Evolutionary conservation across 1,140 invertebrate genomes (phyloP).

Genomic region (Microplitis mediator): DNA sequence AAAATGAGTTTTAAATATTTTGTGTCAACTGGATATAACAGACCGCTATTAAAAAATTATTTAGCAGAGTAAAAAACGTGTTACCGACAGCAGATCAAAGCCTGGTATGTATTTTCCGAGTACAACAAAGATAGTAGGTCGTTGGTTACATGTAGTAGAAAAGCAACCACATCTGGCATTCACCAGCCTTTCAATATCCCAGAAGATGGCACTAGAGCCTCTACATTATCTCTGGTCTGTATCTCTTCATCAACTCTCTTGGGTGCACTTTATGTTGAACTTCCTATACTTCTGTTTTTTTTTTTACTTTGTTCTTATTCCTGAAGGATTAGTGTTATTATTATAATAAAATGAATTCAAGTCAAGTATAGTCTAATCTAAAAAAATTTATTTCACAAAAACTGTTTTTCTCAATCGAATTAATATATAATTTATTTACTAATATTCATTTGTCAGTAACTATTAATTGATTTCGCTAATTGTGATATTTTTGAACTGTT

Average conservation of each 20-base stretch:
- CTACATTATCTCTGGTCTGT: slow-evolving; percentile 4
- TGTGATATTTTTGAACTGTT: too few relatives aligned
- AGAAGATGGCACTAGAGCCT: slow-evolving; percentile 36
- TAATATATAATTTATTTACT: too few relatives aligned
- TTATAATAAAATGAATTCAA: too few relatives aligned
- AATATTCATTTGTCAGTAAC: too few relatives aligned
- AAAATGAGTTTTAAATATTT: too few relatives aligned
- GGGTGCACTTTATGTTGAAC: background rate
- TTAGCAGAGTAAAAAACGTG: background rate
- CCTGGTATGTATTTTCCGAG: background rate
- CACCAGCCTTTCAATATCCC: slow-evolving; percentile 37
- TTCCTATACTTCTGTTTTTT: background rate
- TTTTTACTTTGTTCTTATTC: background rate
- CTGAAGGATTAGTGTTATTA: too few relatives aligned
- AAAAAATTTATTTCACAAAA: too few relatives aligned
- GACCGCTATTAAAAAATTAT: background rate
- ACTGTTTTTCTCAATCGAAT: too few relatives aligned
- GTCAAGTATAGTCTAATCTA: too few relatives aligned
- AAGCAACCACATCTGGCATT: slow-evolving; percentile 39
- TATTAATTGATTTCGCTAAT: too few relatives aligned
- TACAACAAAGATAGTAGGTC: background rate
- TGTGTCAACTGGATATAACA: too few relatives aligned
- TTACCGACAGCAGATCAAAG: slow-evolving; percentile 18
- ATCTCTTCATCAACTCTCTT: background rate
- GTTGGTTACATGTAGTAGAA: background rate